These are phyloP conservation scores for Chloroceryle amazona DNA, from an alignment of 2,797 vertebrate genomes.

Conservation along the genomic window DNA sequence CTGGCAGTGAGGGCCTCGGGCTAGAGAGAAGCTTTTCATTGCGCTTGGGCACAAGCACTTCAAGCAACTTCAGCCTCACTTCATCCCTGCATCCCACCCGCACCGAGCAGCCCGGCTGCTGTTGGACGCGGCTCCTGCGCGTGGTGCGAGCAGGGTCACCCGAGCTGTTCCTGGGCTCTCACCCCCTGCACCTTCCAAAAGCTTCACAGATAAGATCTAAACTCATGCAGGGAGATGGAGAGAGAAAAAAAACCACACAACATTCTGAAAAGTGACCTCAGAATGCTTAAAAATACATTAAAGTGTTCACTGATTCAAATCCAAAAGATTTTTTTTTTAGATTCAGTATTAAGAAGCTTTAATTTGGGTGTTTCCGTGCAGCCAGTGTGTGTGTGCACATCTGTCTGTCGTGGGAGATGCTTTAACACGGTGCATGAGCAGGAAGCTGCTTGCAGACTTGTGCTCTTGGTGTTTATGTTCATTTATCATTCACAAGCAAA, in stretches of 20 bases:
- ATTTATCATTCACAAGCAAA: constrained; percentile 9
- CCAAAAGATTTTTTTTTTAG: not conserved
- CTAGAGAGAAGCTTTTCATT: not conserved
- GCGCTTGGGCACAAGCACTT: not conserved
- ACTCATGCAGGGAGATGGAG: not conserved
- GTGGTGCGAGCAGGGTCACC: not conserved
- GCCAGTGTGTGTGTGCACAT: not conserved
- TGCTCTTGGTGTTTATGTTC: not conserved
- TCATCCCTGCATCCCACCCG: fast-evolving
- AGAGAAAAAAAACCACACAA: not conserved
- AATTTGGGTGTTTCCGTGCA: not conserved
- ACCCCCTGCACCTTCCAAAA: fast-evolving
- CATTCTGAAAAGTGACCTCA: not conserved
- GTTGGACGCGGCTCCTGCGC: too few species aligned
- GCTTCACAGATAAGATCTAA: not conserved
- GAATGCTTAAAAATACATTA: not conserved
- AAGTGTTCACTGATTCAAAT: not conserved
- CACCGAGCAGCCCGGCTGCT: not conserved
- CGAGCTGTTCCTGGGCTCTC: not conserved
- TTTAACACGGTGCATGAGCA: not conserved
- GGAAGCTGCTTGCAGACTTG: not conserved
- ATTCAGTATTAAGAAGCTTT: not conserved
- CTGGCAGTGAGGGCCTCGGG: not conserved
- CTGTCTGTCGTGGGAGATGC: not conserved
- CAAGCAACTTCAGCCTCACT: not conserved